A percentile compares a stretch with the other conserved stretches of the same genome.
Evolutionary conservation across 2,888 invertebrate species (phyloP).

Genomic region (Acanthosepion esculentum): DNA sequence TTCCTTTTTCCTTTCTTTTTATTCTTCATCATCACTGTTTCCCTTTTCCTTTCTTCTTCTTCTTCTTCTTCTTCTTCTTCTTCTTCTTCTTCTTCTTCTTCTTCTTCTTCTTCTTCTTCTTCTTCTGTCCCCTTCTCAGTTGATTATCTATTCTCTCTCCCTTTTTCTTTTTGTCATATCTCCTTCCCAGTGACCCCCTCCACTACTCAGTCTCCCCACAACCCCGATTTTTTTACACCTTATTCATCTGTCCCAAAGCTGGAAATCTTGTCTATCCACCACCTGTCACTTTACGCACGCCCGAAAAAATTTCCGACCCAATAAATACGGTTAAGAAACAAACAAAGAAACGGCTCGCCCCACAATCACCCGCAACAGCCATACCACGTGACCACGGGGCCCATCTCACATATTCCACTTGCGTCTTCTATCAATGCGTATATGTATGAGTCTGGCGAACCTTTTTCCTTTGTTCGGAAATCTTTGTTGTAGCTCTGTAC

Average conservation of each 20-base stretch:
- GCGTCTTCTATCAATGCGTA: background rate
- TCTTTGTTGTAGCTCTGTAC: background rate
- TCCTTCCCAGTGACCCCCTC: background rate
- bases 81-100: background rate
- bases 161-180: background rate
- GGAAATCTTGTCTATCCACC: background rate
- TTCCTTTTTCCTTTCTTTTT: background rate
- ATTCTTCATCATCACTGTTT: background rate
- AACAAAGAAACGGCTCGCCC: background rate
- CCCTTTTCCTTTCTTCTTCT: background rate
- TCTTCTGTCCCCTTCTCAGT: background rate
- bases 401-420: background rate
- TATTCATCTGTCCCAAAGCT: background rate
- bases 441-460: background rate
- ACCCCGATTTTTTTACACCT: background rate
- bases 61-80: background rate
- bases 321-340: constrained; percentile 12
- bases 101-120: background rate
- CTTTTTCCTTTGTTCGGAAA: background rate
- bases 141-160: background rate
- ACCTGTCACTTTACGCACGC: constrained; percentile 17
- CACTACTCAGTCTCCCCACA: background rate
- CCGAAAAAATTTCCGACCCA: constrained; percentile 16
- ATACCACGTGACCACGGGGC: background rate
- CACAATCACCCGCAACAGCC: background rate